Conservation (phyloP, 2,888 invertebrate species). For the Endotricha flammealis region DNA sequence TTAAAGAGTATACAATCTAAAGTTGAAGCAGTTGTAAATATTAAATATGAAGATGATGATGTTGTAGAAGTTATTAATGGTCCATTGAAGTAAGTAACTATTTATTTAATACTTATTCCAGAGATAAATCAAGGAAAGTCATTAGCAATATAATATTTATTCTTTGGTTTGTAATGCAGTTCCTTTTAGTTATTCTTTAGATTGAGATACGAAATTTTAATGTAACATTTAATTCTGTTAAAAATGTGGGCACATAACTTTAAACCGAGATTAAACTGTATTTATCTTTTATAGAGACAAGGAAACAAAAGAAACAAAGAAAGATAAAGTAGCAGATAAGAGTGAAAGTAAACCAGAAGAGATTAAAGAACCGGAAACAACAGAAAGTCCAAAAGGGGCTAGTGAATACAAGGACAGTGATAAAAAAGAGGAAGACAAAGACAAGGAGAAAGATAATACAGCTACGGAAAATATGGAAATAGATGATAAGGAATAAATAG, state of each 20-base stretch:
- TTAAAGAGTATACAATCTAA: constrained; percentile 80
- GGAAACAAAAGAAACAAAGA: constrained; percentile 29
- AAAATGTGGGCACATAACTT: too few species aligned
- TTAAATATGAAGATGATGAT: constrained; percentile 71
- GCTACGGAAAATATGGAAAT: constrained; percentile 50
- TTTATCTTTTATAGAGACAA: constrained; percentile 27
- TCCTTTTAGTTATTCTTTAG: too few species aligned
- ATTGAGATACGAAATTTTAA: too few species aligned
- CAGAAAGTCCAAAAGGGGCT: constrained; percentile 9
- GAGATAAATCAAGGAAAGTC: not conserved
- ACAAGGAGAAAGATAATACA: constrained; percentile 31
- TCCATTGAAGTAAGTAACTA: constrained; percentile 46
- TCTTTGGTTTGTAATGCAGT: too few species aligned
- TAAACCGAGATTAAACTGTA: too few species aligned
- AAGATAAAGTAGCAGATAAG: constrained; percentile 13
- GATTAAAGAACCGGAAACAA: constrained; percentile 12
- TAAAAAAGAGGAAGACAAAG: constrained; percentile 22
- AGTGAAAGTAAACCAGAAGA: constrained; percentile 10
- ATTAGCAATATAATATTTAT: not conserved
- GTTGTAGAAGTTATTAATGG: constrained; percentile 68
- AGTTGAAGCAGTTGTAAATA: constrained; percentile 78
- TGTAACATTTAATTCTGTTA: too few species aligned
- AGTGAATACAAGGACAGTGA: constrained; percentile 14
- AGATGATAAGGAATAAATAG: constrained; percentile 46
- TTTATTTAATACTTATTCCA: not conserved